Evolutionary conservation across 2,797 vertebrate genomes (phyloP).

Genomic region (Numenius phaeopus): DNA sequence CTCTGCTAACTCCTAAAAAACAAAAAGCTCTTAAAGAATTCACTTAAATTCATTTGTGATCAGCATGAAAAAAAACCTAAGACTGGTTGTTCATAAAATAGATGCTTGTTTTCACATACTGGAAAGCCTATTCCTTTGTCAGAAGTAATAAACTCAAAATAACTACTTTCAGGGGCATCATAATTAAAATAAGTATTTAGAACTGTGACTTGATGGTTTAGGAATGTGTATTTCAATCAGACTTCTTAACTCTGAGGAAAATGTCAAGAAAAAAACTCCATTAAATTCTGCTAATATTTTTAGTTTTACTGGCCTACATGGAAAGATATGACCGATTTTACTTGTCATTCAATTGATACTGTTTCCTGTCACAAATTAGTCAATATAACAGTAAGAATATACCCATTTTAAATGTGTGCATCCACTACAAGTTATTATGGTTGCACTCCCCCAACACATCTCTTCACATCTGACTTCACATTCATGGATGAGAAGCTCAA

Average conservation of each 20-base stretch:
- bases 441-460: rapidly evolving
- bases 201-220: background rate
- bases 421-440: background rate
- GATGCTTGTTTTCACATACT: background rate
- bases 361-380: background rate
- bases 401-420: background rate
- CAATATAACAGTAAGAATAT: background rate
- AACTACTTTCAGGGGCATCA: background rate
- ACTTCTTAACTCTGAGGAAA: background rate
- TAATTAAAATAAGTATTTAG: background rate
- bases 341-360: background rate
- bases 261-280: background rate
- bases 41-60: background rate
- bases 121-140: background rate
- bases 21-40: background rate
- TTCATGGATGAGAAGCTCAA: no score
- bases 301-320: background rate
- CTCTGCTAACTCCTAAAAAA: background rate
- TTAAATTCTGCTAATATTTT: background rate
- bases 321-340: background rate
- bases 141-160: background rate
- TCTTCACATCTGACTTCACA: background rate
- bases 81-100: background rate
- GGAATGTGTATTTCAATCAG: background rate
- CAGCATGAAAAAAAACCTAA: background rate